Percentiles rank a stretch among this genome's conserved stretches.
Conservation (phyloP, 1,140 invertebrate species). For the Eriosoma lanigerum region DNA sequence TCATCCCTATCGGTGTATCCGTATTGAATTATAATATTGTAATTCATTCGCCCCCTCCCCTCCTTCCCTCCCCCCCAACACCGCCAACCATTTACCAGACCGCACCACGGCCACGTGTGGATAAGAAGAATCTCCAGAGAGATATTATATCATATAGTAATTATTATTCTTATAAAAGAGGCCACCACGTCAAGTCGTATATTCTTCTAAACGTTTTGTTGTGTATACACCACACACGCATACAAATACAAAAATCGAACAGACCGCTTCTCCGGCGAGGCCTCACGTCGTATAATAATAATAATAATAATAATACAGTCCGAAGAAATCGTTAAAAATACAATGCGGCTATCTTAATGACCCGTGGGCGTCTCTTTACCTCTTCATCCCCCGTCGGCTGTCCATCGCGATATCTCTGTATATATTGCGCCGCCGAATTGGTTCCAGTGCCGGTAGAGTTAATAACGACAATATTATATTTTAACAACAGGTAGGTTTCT, state of each 20-base stretch:
- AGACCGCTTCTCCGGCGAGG: slow-evolving; percentile 18
- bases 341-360: slow-evolving; percentile 7
- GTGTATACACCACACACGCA: not conserved
- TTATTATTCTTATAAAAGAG: no score
- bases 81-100: no score
- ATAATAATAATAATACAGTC: slow-evolving; percentile 5
- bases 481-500: no score
- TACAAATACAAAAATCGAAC: not conserved
- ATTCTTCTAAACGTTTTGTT: slow-evolving; percentile 34
- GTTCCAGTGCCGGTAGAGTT: no score
- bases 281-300: slow-evolving; percentile 10
- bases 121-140: not conserved
- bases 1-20: not conserved
- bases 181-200: not conserved
- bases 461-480: no score
- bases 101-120: slow-evolving; percentile 18
- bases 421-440: no score
- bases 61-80: no score
- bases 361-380: not conserved
- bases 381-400: no score
- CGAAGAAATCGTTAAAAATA: slow-evolving; percentile 41
- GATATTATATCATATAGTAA: not conserved
- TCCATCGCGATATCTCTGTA: no score
- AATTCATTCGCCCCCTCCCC: slow-evolving; percentile 35
- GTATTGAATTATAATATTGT: not conserved